Percentiles rank a stretch among this genome's conserved stretches.
phyloP scores from a whole-genome alignment of 2,113 vertebrate species.

The Poeciliopsis turrubarensis region DNA sequence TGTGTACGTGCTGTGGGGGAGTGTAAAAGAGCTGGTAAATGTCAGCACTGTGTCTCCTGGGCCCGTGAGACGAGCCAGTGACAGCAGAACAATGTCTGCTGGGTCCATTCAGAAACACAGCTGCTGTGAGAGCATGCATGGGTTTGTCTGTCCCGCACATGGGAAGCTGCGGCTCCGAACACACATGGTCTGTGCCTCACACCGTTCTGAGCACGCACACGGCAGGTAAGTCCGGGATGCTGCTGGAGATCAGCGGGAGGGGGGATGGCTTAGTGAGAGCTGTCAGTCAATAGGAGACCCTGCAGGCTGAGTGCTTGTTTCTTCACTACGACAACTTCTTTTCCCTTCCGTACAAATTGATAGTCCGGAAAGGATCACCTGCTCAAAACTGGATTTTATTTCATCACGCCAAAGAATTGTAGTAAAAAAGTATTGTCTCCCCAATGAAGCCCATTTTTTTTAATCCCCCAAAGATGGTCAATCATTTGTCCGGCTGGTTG shows the following conservation, averaged over 20 bases:
- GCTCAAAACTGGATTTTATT: background rate
- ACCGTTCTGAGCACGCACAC: conserved; percentile 16
- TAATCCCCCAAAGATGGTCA: background rate
- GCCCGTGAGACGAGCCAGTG: conserved; percentile 72
- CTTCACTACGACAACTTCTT: background rate
- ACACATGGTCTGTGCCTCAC: conserved; percentile 5
- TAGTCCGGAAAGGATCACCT: background rate
- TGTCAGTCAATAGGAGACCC: conserved; percentile 50
- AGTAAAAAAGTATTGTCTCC: background rate
- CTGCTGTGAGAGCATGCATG: conserved; percentile 58
- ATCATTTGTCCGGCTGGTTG: background rate
- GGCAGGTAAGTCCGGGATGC: conserved; percentile 39
- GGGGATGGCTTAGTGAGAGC: conserved; percentile 47
- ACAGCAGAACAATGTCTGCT: conserved; percentile 76
- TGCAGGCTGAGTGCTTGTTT: conserved; percentile 23
- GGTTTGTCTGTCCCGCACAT: conserved; percentile 40
- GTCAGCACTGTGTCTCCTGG: conserved; percentile 78
- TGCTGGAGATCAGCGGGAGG: conserved; percentile 45
- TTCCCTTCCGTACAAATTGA: conserved; percentile 4
- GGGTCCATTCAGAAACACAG: conserved; percentile 73
- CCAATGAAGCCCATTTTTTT: no score
- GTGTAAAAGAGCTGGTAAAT: conserved; percentile 63
- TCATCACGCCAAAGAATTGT: background rate
- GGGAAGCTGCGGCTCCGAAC: conserved; percentile 27
- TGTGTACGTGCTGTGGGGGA: conserved; percentile 17